phyloP scores from a whole-genome alignment of 2,113 vertebrate genomes.

The human (Homo sapiens) region GRCh38 chr1:18600001-18600500 shows the following conservation, averaged over 20 bases:
- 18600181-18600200: neutral
- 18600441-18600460: rapidly evolving
- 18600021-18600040: neutral
- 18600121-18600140: no score
- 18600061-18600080: rapidly evolving
- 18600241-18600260: neutral
- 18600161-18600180: neutral
- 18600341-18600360: neutral
- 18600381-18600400: neutral
- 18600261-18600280: neutral
- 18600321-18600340: neutral
- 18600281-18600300: neutral
- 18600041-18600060: rapidly evolving
- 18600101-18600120: neutral
- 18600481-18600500: rapidly evolving
- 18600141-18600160: neutral
- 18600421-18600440: no score
- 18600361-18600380: rapidly evolving
- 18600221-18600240: neutral
- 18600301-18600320: neutral
- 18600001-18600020: neutral
- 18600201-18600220: no score
- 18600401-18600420: neutral
- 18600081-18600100: rapidly evolving
- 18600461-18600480: neutral